Evolutionary conservation across 2,888 invertebrate species (phyloP).

Genomic region (Saturnia japonica): DNA sequence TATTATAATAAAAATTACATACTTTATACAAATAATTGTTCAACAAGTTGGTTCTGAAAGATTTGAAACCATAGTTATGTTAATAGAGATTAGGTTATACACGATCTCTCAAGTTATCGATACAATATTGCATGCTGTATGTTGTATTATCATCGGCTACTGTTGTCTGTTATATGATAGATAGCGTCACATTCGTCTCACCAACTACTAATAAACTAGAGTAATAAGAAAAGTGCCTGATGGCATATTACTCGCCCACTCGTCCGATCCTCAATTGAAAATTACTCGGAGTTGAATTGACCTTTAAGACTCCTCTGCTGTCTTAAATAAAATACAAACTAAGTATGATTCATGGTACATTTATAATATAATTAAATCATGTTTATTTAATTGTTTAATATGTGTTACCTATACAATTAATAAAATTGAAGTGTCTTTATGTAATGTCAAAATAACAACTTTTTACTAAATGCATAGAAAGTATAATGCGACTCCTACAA

Average conservation of each 20-base stretch:
- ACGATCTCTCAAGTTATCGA: not conserved
- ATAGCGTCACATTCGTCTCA: slow-evolving; percentile 48
- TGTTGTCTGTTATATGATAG: slow-evolving; percentile 23
- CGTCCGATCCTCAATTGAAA: slow-evolving; percentile 66
- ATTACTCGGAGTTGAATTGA: slow-evolving; percentile 63
- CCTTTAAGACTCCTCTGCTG: slow-evolving; percentile 58
- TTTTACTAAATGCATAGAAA: no score
- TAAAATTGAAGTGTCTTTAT: no score
- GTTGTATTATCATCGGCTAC: not conserved
- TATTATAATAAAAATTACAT: not conserved
- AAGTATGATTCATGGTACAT: not conserved
- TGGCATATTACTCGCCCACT: slow-evolving; percentile 62
- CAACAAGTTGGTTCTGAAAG: not conserved
- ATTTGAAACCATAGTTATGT: not conserved
- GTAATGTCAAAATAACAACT: no score
- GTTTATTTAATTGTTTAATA: not conserved
- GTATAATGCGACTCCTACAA: no score
- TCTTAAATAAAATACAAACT: slow-evolving; percentile 14
- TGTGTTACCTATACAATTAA: no score
- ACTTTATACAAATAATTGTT: not conserved
- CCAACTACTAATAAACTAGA: slow-evolving; percentile 44
- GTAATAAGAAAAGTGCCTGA: slow-evolving; percentile 59
- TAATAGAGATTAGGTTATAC: not conserved
- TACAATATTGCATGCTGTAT: not conserved
- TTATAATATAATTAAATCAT: not conserved